Evolutionary conservation across 2,888 invertebrate species (phyloP), one percentile per base, ranked within the genome.

Genomic region (Tryphoninae sp.): DNA sequence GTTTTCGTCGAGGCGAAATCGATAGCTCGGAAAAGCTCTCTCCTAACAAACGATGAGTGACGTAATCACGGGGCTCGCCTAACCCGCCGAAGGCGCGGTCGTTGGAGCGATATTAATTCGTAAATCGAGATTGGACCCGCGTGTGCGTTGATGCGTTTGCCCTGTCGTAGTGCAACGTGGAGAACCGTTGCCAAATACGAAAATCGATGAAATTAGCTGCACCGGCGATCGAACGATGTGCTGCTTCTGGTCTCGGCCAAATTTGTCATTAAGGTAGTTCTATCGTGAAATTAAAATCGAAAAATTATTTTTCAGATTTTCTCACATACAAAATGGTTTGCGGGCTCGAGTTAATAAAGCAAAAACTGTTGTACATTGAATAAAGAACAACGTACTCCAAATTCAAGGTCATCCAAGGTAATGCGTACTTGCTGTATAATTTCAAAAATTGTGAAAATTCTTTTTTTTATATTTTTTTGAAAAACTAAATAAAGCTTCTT

Each of bases 1-100:
- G 64, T 78, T 86, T 81, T 77, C 74, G 77, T 69, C 78, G 86
- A 85, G 80, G 71, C 73, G 82, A 85, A 87, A 87, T 87, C 86
- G 73, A 87, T 86, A 84, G 33, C 0, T 79, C 71, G 69, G 75
- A 26, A 74, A 78, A 83, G 67, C 83, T 83, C 83, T 51, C 67
- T 45, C 83, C 86, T 86, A 85, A 84, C 84, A 84, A 86, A 78
- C 83, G 73, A 78, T 78, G 78, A 81, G 75, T 81, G 81, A 81
- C 81, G 81, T 81, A 78, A 81, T 81, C 81, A 19, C 49, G 61
- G 69, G 58, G 69, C 82, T 77, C 22, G 77, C 74, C 51, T 72
- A 26, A 42, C 78, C 55, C 51, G 13, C 58, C 55, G 45, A 42
- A 74, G 55, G 69, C 74, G 77, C 40, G 79, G 53, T 82, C 80